Conservation (phyloP, 1,140 invertebrate genomes). For the Rhopalosiphum maidis region DNA sequence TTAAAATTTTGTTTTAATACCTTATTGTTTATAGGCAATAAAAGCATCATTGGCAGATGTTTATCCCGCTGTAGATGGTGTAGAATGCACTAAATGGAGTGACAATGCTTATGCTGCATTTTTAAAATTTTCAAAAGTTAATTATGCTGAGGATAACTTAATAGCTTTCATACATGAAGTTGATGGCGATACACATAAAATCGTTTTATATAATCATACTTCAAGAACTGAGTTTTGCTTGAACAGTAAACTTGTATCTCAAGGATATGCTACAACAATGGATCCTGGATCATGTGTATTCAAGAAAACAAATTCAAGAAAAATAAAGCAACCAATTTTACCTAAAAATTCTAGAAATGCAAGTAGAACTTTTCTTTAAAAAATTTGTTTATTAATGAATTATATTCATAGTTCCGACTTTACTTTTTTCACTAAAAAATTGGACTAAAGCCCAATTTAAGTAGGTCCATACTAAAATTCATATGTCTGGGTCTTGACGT, state of each 20-base stretch:
- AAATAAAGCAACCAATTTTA: background rate
- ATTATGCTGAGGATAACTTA: background rate
- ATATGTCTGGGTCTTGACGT: background rate
- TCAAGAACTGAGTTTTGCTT: slow-evolving; percentile 26
- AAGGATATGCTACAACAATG: background rate
- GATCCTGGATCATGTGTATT: background rate
- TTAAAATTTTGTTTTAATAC: background rate
- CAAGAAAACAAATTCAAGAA: background rate
- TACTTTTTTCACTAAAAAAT: background rate
- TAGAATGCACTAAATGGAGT: slow-evolving; percentile 64
- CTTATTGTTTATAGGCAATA: slow-evolving; percentile 27
- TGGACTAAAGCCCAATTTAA: no score
- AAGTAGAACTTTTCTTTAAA: background rate
- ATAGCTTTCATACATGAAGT: background rate
- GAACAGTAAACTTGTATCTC: slow-evolving; percentile 26
- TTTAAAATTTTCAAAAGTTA: slow-evolving; percentile 61
- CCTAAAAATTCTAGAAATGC: background rate
- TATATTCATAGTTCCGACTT: background rate
- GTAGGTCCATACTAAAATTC: background rate
- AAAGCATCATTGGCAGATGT: slow-evolving; percentile 32
- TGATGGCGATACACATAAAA: slow-evolving; percentile 63
- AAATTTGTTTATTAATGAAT: background rate
- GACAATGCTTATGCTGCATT: slow-evolving; percentile 63
- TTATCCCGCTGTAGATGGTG: background rate
- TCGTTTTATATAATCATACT: slow-evolving; percentile 62